These are phyloP conservation scores for Antheraea mylitta DNA, from an alignment of 1,140 invertebrate genomes.

Conservation along the genomic window DNA sequence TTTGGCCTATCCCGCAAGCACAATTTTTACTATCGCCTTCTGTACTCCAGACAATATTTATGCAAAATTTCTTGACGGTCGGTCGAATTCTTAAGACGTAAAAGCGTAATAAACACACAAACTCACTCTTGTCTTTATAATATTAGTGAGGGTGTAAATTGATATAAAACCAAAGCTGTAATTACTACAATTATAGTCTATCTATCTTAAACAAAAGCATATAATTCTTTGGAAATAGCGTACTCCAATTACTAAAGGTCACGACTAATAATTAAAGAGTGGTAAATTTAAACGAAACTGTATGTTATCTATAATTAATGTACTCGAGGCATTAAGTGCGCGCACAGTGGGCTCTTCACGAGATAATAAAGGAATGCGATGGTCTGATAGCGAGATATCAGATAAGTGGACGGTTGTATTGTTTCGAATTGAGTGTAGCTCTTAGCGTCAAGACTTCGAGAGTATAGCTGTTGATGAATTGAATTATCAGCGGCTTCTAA, in stretches of 20 bases:
- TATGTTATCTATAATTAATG: slow-evolving; percentile 52
- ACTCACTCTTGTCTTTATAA: too few species aligned
- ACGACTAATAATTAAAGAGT: slow-evolving; percentile 41
- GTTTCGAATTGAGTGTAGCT: slow-evolving; percentile 50
- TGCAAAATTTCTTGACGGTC: too few species aligned
- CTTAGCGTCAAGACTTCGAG: background rate
- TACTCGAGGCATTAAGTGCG: slow-evolving; percentile 51
- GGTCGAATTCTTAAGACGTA: too few species aligned
- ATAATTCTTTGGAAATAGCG: background rate
- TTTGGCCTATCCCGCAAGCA: too few species aligned
- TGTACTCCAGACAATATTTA: too few species aligned
- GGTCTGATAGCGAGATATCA: slow-evolving; percentile 53
- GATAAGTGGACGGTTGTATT: slow-evolving; percentile 42
- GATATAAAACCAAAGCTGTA: background rate
- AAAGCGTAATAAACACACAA: too few species aligned
- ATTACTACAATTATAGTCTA: background rate
- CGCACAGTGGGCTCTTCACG: slow-evolving; percentile 28
- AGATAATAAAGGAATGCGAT: slow-evolving; percentile 66
- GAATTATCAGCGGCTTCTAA: background rate
- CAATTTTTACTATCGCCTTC: too few species aligned
- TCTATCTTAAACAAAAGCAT: background rate
- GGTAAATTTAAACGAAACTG: slow-evolving; percentile 48
- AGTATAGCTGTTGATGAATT: background rate
- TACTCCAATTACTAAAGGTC: slow-evolving; percentile 7
- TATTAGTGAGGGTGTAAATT: background rate